Conservation (phyloP, 2,113 vertebrate genomes). For the Shinisaurus crocodilurus region DNA sequence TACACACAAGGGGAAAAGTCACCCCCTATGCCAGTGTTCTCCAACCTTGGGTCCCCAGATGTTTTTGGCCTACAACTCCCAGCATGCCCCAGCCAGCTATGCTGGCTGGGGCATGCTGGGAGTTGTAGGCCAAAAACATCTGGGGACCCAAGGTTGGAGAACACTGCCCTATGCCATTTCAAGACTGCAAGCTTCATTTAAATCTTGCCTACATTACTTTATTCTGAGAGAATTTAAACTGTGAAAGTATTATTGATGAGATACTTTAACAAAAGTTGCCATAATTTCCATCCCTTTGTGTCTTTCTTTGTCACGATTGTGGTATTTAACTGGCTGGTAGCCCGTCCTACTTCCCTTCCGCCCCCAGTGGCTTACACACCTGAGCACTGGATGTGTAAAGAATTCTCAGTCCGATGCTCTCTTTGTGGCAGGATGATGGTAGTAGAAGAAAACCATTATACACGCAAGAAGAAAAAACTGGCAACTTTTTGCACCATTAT, state of each 20-base stretch:
- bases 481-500: conserved; percentile 58
- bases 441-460: conserved; percentile 61
- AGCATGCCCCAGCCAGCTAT: too few species aligned
- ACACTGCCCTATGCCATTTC: neutral
- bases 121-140: too few species aligned
- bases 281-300: neutral
- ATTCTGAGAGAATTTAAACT: conserved; percentile 21
- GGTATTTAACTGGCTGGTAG: conserved; percentile 24
- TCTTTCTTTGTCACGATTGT: conserved; percentile 25
- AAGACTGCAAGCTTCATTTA: neutral
- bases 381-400: conserved; percentile 46
- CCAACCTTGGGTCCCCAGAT: too few species aligned
- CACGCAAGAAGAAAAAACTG: neutral
- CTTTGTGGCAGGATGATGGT: conserved; percentile 42
- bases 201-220: neutral
- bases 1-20: neutral
- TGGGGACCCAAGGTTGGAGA: too few species aligned
- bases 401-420: conserved; percentile 55
- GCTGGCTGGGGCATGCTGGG: too few species aligned
- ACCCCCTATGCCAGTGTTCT: too few species aligned
- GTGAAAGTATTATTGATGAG: neutral
- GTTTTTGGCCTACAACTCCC: too few species aligned
- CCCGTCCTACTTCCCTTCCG: conserved; percentile 20
- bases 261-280: conserved; percentile 20
- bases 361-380: conserved; percentile 19